phyloP scores from a whole-genome alignment of 2,113 vertebrate species.

The Mormoops blainvillei region DNA sequence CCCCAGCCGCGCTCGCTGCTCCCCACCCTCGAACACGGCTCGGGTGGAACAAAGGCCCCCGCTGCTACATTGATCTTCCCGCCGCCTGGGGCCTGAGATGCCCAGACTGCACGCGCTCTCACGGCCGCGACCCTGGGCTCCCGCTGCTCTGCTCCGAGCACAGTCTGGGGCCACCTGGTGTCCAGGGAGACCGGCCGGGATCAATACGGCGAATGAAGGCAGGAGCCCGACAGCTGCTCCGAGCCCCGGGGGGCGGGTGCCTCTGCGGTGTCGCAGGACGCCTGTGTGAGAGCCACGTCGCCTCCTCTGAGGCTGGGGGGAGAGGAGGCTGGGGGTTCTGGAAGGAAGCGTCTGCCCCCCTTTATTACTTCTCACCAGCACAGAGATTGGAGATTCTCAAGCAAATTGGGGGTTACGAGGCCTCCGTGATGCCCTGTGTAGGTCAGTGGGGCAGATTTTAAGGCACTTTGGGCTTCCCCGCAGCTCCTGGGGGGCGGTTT shows the following conservation, averaged over 20 bases:
- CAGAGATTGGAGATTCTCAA: background rate
- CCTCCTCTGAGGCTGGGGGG: background rate
- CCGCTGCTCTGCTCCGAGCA: background rate
- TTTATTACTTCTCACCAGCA: accelerated
- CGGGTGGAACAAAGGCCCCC: background rate
- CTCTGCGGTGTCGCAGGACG: background rate
- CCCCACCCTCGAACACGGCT: background rate
- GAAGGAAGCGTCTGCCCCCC: background rate
- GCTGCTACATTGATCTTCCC: conserved; percentile 25
- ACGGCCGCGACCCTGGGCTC: background rate
- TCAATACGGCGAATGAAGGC: background rate
- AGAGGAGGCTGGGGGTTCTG: background rate
- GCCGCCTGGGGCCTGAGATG: background rate
- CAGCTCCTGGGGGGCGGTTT: background rate
- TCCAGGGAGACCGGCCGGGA: background rate
- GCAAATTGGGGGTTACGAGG: accelerated
- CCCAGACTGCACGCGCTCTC: background rate
- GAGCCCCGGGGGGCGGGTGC: background rate
- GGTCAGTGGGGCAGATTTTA: background rate
- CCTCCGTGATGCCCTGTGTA: background rate
- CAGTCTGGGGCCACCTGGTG: background rate
- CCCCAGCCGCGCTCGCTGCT: background rate
- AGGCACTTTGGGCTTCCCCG: background rate
- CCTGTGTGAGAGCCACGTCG: accelerated
- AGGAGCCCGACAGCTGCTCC: background rate